Percentiles rank a stretch among this genome's conserved stretches.
Conservation (phyloP, 1,140 invertebrate genomes). For the Ceratina australensis region DNA sequence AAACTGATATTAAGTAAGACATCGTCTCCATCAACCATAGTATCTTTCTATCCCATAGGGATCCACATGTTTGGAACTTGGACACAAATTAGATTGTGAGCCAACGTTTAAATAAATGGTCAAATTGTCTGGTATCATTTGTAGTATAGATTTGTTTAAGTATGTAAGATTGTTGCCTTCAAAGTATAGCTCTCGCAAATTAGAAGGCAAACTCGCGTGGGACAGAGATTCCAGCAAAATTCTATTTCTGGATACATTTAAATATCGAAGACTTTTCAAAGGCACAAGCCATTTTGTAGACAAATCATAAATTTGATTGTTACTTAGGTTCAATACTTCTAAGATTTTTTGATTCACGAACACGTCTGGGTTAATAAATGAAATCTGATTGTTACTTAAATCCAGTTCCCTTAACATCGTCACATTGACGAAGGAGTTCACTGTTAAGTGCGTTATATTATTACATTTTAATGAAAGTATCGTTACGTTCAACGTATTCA, state of each 20-base stretch:
- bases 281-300: not conserved
- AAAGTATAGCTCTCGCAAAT: not conserved
- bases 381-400: not conserved
- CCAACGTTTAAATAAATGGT: not conserved
- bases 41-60: too few relatives aligned
- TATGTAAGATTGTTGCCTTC: not conserved
- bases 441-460: not conserved
- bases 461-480: constrained; percentile 4
- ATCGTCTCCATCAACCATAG: too few relatives aligned
- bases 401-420: not conserved
- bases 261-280: not conserved
- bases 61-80: too few relatives aligned
- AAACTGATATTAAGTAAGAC: too few relatives aligned
- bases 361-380: accelerated
- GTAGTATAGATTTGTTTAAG: not conserved
- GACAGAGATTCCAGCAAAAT: not conserved
- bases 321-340: not conserved
- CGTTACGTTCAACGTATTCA: not conserved
- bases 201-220: not conserved
- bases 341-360: not conserved
- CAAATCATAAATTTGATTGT: not conserved
- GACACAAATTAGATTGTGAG: too few relatives aligned
- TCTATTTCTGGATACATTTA: constrained; percentile 11
- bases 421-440: not conserved
- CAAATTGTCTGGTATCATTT: not conserved